Base-by-base conservation (phyloP, 2,113 vertebrate genomes). In the Chloebia gouldiae region DNA sequence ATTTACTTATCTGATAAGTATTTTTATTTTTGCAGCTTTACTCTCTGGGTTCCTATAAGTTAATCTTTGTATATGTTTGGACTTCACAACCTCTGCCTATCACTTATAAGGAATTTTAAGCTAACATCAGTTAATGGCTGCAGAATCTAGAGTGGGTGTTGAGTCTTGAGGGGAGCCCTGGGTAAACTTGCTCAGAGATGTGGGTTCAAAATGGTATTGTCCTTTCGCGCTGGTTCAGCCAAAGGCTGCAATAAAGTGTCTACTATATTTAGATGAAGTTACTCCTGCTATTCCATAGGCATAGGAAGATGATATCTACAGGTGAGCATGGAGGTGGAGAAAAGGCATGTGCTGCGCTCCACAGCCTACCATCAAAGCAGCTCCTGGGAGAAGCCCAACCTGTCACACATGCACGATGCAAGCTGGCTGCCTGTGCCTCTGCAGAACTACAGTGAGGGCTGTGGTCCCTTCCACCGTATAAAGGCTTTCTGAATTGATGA, bases 321-420 rank as follows among this genome's bases (percentile, higher is more conserved):
- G 15, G 13, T 56, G 45, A 82, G 22, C 17, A 27, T 22, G 7
- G 30, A 25, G 18, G 5, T 44, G n/a, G 47, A 60, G 64, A 40
- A 40, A 39, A 63, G 30, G 14, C 2, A 20, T 1, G 1, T 11
- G 39, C 3, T 77, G 45, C 1, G 7, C 10, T 40, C 7, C 25
- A 47, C 11, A 57, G 2, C 3, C 17, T 8, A 10, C 7, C 19
- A 49, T 10, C 37, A 73, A 13, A n/a, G 21, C 10, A 63, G 9
- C 5, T 68, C 25, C 20, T 2, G 6, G 50, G 54, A 69, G 21
- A 64, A 64, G 13, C 6, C 5, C 25, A 56, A 7, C 12, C 10
- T 11, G 6, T 19, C 5, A 13, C 4, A 31, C 6, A 10, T 0
- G 0, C 31, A 39, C 2, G 6, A 9, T 23, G 15, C 25, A 69